These are phyloP conservation scores for Perdita meconis DNA, from an alignment of 2,888 invertebrate genomes.

Conservation along the genomic window DNA sequence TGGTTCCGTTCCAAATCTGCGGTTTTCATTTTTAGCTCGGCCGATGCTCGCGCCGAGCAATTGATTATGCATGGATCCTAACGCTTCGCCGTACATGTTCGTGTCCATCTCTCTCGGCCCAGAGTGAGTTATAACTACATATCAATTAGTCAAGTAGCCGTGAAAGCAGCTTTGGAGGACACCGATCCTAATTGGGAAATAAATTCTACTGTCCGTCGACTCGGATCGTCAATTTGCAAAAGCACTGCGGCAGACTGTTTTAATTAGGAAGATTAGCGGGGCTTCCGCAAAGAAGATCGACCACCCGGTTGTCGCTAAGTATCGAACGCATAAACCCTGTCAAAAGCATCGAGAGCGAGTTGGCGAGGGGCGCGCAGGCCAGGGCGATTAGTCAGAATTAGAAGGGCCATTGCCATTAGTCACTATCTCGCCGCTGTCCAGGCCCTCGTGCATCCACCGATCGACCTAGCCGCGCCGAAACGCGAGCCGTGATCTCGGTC, in stretches of 20 bases:
- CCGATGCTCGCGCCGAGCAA: too few relatives aligned
- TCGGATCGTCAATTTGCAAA: not conserved
- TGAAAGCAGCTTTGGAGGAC: not conserved
- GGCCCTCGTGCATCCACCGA: constrained; percentile 11
- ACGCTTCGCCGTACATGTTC: too few relatives aligned
- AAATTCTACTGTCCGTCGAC: not conserved
- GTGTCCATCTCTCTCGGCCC: too few relatives aligned
- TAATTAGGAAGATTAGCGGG: constrained; percentile 72
- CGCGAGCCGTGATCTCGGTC: constrained; percentile 39
- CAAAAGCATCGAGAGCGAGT: constrained; percentile 63
- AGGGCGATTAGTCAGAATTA: constrained; percentile 75
- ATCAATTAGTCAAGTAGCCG: not conserved
- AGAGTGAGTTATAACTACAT: not conserved
- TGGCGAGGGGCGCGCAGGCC: constrained; percentile 1
- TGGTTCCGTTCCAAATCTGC: too few relatives aligned
- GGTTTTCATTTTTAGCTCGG: not conserved
- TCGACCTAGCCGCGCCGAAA: constrained; percentile 14
- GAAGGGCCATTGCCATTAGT: constrained; percentile 76
- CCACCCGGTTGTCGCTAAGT: constrained; percentile 60
- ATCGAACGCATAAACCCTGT: constrained; percentile 69
- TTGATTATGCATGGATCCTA: not conserved
- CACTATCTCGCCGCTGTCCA: constrained; percentile 56
- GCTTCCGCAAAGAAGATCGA: constrained; percentile 65
- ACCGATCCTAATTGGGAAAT: not conserved
- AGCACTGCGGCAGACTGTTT: constrained; percentile 38